Evolutionary conservation across 2,113 vertebrate genomes (phyloP), one percentile per base, ranked within the genome.

Genomic region (Percina caprodes): DNA sequence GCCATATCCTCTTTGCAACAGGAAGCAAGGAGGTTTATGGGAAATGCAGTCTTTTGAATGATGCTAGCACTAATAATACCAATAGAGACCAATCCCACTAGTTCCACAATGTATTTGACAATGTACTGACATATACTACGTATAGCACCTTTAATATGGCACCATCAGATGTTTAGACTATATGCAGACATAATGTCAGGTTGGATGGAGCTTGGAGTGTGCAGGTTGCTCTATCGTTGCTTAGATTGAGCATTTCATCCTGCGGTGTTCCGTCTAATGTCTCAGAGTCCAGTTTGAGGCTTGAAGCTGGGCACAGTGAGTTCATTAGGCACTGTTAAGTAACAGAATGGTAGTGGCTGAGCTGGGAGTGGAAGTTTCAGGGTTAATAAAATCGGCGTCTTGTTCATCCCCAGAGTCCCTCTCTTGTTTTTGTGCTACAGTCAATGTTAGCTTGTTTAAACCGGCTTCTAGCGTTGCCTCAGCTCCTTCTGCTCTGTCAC

Each of bases 401-500:
- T 49, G 66, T 23, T 92, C 89, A 1, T 88, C 85, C 9, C 65
- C 88, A 1, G 87, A 60, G 23, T 91, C 83, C 30, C 14, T 80
- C 7, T 79, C 69, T 58, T 87, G 85, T 18, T 82, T 80, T 59
- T 75, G 79, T 26, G 88, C 49, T n/a, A 76, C 80, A 51, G 77
- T 92, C 80, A 95, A 77, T 19, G 91, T 91, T 26, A 95, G 86
- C 54, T 88, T 92, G 55, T 77, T 93, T 51, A 94, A 73, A 54
- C 90, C 60, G 11, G 86, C 86, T 65, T 92, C 92, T 15, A 94
- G 35, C 14, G 86, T 85, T 2, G 79, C 87, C 86, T 95, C 95
- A 0, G 93, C 92, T 54, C 95, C 95, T 59, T 95, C 94, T 42
- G 95, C 95, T 82, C 95, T 82, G 83, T 95, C 93, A 42, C 94